Conservation (phyloP, 2,113 vertebrate species). For the Crypturellus undulatus region DNA sequence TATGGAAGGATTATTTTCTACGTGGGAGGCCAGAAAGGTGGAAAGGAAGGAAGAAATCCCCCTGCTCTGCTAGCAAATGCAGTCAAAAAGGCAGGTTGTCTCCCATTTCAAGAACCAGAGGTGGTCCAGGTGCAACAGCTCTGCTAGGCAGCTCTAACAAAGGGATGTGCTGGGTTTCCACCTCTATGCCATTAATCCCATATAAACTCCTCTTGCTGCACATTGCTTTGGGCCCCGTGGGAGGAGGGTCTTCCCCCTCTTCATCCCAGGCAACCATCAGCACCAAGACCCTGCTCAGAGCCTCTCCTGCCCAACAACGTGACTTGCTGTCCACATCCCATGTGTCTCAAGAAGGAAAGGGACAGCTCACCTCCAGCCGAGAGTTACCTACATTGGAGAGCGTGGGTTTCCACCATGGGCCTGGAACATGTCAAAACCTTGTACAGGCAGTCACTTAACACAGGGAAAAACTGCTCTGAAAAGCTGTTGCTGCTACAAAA, state of each 20-base stretch:
- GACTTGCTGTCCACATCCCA: background rate
- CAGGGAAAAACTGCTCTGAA: background rate
- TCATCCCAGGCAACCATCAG: background rate
- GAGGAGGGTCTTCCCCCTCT: background rate
- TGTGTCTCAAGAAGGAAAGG: too few species aligned
- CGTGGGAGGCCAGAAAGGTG: background rate
- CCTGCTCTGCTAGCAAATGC: background rate
- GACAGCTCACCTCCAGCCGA: background rate
- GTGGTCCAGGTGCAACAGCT: background rate
- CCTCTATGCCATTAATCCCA: background rate
- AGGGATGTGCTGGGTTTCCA: background rate
- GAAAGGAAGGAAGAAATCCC: background rate
- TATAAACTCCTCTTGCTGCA: background rate
- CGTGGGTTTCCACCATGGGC: background rate
- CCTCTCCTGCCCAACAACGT: accelerated
- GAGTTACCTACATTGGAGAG: background rate
- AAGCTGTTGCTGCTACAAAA: background rate
- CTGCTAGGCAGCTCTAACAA: background rate
- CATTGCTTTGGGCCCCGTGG: too few species aligned
- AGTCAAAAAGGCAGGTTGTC: background rate
- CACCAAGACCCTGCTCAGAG: background rate
- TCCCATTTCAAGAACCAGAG: background rate
- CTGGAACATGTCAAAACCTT: background rate
- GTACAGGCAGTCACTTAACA: too few species aligned
- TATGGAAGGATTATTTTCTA: background rate